Percentiles rank a stretch among this genome's conserved stretches.
These are phyloP conservation scores for Poecilia velifera DNA, from an alignment of 2,797 vertebrate species.

Conservation along the genomic window DNA sequence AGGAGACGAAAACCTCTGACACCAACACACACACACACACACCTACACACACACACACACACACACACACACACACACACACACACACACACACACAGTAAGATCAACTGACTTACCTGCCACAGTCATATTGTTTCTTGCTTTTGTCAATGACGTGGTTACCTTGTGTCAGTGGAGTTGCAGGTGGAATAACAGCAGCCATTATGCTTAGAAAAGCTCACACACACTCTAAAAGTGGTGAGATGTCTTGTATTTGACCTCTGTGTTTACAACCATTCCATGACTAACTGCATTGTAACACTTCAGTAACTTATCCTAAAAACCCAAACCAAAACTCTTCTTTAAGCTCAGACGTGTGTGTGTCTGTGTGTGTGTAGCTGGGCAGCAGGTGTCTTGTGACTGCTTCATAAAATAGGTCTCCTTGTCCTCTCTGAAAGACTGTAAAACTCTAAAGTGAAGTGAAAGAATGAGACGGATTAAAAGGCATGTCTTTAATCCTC, in stretches of 20 bases:
- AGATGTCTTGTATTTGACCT: neutral
- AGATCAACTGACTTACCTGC: slow-evolving; percentile 64
- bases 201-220: slow-evolving; percentile 30
- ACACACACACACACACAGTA: neutral
- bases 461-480: neutral
- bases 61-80: too few relatives aligned
- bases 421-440: slow-evolving; percentile 57
- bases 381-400: slow-evolving; percentile 58
- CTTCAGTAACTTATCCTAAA: neutral
- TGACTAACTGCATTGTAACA: neutral
- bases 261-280: neutral
- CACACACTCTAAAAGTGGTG: neutral
- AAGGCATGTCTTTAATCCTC: neutral
- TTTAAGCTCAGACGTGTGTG: neutral
- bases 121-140: slow-evolving; percentile 38
- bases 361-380: neutral
- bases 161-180: slow-evolving; percentile 46
- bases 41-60: too few relatives aligned
- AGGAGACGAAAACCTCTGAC: neutral
- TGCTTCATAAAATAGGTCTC: slow-evolving; percentile 62
- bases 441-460: slow-evolving; percentile 22
- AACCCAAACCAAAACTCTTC: neutral
- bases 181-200: slow-evolving; percentile 43
- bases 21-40: slow-evolving; percentile 2
- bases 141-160: slow-evolving; percentile 27